Evolutionary conservation across 2,888 invertebrate species (phyloP).

Genomic region (Ichneumoninae sp.): DNA sequence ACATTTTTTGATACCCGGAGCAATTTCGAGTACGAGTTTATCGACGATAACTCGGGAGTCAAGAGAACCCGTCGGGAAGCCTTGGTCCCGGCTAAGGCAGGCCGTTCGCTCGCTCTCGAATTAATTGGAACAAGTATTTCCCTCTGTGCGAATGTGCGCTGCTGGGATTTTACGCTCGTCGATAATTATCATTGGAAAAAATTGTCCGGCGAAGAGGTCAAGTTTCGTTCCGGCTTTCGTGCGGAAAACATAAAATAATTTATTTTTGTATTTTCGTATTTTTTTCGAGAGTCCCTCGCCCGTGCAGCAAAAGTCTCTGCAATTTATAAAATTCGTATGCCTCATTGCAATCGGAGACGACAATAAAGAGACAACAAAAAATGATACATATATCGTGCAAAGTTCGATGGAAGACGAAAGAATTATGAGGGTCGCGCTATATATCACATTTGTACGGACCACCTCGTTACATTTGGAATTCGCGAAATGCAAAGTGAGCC

Average conservation of each 20-base stretch:
- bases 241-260: not conserved
- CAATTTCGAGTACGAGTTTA: conserved; percentile 47
- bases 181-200: conserved; percentile 25
- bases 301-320: not conserved
- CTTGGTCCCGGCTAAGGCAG: conserved; percentile 9
- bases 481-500: conserved; percentile 47
- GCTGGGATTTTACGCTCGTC: conserved; percentile 20
- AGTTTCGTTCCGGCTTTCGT: conserved; percentile 1
- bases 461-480: conserved; percentile 45
- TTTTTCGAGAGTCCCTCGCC: not conserved
- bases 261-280: no score
- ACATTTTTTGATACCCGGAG: conserved; percentile 34
- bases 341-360: not conserved
- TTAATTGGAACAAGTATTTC: conserved; percentile 41
- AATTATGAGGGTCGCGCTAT: conserved; percentile 9
- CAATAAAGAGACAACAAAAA: conserved; percentile 9
- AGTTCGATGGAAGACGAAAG: not conserved
- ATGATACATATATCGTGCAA: not conserved
- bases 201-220: not conserved
- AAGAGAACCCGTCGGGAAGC: conserved; percentile 18
- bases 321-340: not conserved
- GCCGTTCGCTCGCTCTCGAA: conserved; percentile 25
- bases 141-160: not conserved
- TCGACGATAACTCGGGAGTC: conserved; percentile 34
- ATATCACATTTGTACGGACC: not conserved